Evolutionary conservation across 2,888 invertebrate species (phyloP), one percentile per base, ranked within the genome.

Genomic region (Dendrolimus pini): DNA sequence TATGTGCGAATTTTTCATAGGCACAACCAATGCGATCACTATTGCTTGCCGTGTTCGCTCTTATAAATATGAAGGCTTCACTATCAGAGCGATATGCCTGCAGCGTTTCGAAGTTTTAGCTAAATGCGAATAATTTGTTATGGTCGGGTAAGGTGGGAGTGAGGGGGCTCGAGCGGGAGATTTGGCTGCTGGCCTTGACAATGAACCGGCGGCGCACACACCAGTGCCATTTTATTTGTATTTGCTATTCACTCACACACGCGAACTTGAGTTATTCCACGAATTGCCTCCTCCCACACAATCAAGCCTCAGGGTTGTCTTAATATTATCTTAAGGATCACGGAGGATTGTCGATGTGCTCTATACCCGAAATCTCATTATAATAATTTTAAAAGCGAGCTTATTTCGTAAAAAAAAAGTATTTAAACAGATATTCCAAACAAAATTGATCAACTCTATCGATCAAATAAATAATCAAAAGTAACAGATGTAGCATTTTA

Each of bases 161-260:
- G 75, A 73, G 77, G 75, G 82, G 82, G 77, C 77, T 75, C 76
- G 76, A 80, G 83, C 83, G 82, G 84, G 84, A 88, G 86, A 88
- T 89, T 89, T 83, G 89, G 89, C 83, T 77, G 89, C 84, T 89
- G 89, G 88, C 89, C 89, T 89, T 89, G 89, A 85, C 87, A 89
- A 83, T 89, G 88, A 86, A 89, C 89, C 80, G 89, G 85, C 87
- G 88, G 84, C 83, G 78, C 85, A 76, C 88, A 85, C 85, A 87
- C 86, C 60, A 68, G 60, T 65, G 65, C 63, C 60, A 65, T 62
- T 67, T 69, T 74, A 73, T 74, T 75, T 75, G 76, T 77, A 74
- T 80, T 78, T 70, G 75, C 77, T 74, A 72, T 74, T 71, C 77
- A 83, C 87, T 73, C 85, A 82, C 75, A 78, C 77, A 66, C 62